Evolutionary conservation across 2,113 vertebrate genomes (phyloP).

Genomic region (Talpa occidentalis): DNA sequence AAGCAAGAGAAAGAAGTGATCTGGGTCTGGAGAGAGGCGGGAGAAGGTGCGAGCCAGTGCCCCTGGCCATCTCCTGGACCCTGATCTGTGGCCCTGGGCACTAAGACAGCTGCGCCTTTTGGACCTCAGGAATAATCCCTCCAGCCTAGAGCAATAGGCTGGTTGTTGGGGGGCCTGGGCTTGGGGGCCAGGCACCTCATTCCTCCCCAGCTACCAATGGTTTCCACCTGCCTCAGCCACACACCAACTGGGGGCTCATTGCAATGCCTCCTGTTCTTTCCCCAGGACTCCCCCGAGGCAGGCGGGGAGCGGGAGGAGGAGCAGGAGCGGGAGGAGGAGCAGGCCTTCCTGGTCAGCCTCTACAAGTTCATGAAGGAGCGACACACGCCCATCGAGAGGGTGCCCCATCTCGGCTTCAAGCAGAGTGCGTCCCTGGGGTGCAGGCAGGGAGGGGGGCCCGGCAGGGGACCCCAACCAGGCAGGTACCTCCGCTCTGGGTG

Average conservation of each 20-base stretch:
- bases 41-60: not conserved
- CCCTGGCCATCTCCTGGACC: rapidly evolving
- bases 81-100: not conserved
- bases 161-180: not conserved
- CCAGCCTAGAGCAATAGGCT: not conserved
- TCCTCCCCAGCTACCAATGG: not conserved
- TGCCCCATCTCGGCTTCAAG: conserved; percentile 97
- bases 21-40: not conserved
- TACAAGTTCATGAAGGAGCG: conserved; percentile 96
- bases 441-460: conserved; percentile 38
- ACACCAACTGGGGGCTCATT: conserved; percentile 6
- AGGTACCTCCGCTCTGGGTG: not conserved
- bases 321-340: conserved; percentile 90
- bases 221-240: not conserved
- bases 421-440: conserved; percentile 90
- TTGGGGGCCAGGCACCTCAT: not conserved
- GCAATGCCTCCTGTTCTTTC: conserved; percentile 51
- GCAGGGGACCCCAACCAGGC: not conserved
- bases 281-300: conserved; percentile 71
- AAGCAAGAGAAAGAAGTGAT: not conserved
- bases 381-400: conserved; percentile 94
- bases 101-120: not conserved
- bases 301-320: conserved; percentile 87
- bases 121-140: not conserved
- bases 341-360: conserved; percentile 91